Conservation (phyloP, 1,140 invertebrate species). For the Antheraea mylitta region DNA sequence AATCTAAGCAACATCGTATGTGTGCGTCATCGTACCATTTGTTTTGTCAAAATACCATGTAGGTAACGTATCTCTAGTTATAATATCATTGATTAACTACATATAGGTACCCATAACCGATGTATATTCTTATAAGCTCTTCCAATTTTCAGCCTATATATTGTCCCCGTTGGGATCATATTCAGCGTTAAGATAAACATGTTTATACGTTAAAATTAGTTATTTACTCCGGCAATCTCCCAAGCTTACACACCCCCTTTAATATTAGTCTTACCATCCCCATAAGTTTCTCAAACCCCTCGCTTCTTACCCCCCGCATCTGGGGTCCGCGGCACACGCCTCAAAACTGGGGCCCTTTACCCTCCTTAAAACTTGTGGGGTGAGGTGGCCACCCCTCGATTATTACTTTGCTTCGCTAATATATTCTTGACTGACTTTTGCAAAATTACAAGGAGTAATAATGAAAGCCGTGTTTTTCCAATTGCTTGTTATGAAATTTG, state of each 20-base stretch:
- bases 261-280: constrained; percentile 29
- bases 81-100: too few relatives aligned
- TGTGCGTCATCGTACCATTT: too few relatives aligned
- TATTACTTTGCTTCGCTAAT: constrained; percentile 29
- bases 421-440: constrained; percentile 20
- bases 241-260: constrained; percentile 12
- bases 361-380: constrained; percentile 20
- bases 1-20: too few relatives aligned
- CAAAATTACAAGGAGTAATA: neutral
- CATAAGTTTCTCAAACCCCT: constrained; percentile 20
- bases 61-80: too few relatives aligned
- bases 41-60: too few relatives aligned
- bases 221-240: neutral
- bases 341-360: neutral
- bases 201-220: constrained; percentile 1
- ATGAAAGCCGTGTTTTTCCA: neutral
- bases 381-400: constrained; percentile 21
- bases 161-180: neutral
- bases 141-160: neutral
- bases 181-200: neutral
- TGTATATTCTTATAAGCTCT: too few relatives aligned
- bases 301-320: constrained; percentile 25
- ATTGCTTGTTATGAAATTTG: too few relatives aligned
- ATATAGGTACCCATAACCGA: too few relatives aligned
- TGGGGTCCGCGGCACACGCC: constrained; percentile 9